Percentiles rank a stretch among this genome's conserved stretches.
phyloP scores from a whole-genome alignment of 92 coral and sea anemone genomes.

The Desmophyllum pertusum region DNA sequence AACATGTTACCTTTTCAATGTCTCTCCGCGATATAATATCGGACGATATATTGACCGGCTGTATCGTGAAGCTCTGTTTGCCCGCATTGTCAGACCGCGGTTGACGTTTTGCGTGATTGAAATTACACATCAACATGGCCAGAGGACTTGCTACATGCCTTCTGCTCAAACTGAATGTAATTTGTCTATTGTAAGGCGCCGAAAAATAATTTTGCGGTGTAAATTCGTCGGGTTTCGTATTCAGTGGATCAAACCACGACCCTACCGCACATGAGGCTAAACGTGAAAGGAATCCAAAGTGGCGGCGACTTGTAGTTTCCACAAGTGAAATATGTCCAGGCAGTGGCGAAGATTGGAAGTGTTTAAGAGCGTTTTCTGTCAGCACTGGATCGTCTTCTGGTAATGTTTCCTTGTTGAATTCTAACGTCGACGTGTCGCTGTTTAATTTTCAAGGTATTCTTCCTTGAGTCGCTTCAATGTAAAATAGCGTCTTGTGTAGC shows the following conservation, averaged over 20 bases:
- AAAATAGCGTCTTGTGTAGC: constrained; percentile 27
- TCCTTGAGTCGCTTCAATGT: constrained; percentile 6
- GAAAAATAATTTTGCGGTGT: neutral
- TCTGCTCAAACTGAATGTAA: neutral
- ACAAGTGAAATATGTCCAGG: neutral
- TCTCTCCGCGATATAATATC: constrained; percentile 35
- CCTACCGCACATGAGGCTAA: neutral
- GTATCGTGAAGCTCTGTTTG: neutral
- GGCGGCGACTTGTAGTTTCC: neutral
- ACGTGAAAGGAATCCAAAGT: constrained; percentile 2
- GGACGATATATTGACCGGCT: constrained; percentile 20
- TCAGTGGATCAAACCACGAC: constrained; percentile 28
- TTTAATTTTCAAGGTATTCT: neutral
- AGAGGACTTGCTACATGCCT: constrained; percentile 32
- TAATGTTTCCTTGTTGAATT: neutral
- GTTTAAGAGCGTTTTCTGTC: neutral
- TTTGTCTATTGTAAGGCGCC: neutral
- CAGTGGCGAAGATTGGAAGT: neutral
- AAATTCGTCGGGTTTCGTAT: neutral
- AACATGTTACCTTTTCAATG: constrained; percentile 30
- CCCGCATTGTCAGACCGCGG: neutral
- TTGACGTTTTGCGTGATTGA: constrained; percentile 6
- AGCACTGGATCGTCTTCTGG: neutral
- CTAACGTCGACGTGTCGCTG: neutral
- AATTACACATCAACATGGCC: constrained; percentile 24